A percentile compares a stretch with the other conserved stretches of the same genome.
Evolutionary conservation across 2,113 vertebrate species (phyloP).

Genomic region (Rhinolophus ferrumequinum): DNA sequence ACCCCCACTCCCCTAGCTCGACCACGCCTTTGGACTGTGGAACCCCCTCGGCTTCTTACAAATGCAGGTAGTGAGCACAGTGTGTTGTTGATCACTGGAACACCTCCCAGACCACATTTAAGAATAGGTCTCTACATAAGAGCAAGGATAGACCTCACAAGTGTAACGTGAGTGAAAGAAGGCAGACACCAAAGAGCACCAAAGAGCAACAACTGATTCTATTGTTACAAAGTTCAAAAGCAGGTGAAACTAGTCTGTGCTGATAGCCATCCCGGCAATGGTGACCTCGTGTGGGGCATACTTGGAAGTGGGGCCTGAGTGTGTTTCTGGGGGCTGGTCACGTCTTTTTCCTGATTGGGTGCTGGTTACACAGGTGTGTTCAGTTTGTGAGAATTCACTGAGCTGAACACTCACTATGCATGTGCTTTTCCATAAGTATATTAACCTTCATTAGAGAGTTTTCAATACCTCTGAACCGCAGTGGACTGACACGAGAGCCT

Average conservation of each 20-base stretch:
- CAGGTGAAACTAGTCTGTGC: neutral
- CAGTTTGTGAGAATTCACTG: neutral
- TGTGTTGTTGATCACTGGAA: neutral
- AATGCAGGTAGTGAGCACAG: neutral
- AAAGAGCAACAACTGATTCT: neutral
- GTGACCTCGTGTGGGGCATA: neutral
- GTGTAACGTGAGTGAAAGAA: neutral
- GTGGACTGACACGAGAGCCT: too few species aligned
- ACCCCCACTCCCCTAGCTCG: neutral
- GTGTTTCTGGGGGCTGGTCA: neutral
- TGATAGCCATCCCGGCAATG: neutral
- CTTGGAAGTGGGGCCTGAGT: neutral
- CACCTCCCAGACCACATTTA: neutral
- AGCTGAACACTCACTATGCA: rapidly evolving
- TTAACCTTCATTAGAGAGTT: neutral
- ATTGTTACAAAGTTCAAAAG: neutral
- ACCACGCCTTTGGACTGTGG: too few species aligned
- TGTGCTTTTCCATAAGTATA: rapidly evolving
- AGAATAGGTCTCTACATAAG: neutral
- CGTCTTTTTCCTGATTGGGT: neutral
- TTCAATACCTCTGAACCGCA: too few species aligned
- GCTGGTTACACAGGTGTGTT: neutral
- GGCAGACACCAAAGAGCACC: neutral
- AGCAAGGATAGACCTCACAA: neutral
- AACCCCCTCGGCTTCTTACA: neutral